Evolutionary conservation across 2,888 invertebrate genomes (phyloP), one percentile per base, ranked within the genome.

Genomic region (Macrosoma leucophasiata): DNA sequence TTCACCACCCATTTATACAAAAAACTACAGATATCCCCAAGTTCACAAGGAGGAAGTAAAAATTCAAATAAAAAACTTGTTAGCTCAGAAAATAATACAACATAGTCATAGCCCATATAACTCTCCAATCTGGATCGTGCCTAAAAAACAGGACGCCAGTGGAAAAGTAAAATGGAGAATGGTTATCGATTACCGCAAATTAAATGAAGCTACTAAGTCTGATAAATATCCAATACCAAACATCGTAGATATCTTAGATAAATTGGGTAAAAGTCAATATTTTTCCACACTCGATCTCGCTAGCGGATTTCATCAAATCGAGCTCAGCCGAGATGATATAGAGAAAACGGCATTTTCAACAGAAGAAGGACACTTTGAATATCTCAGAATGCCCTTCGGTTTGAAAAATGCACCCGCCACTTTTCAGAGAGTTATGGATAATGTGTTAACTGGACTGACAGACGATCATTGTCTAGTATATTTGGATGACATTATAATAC

Each of bases 341-440:
- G 34, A 38, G 1, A 57, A 56, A 36, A 62, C 60, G 0, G 54
- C 56, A 2, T 55, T 62, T 24, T 44, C 24, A 4, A 47, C 48
- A 1, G 46, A 40, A 1, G 29, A 40, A n/a, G 54, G 57, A 2
- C 45, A 54, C 25, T 57, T 39, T 10, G 50, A 58, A 37, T 61
- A 48, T 21, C 31, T 31, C n/a, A 25, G 52, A 8, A 54, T 62
- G 53, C 50, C 51, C 1, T 53, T 56, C n/a, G n/a, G n/a, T n/a
- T n/a, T n/a, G n/a, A 36, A 43, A 21, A 54, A 55, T 23, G 48
- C 51, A 1, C 50, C 50, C 1, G 34, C 54, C 0, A 59, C 55
- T 0, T 62, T 63, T 33, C 56, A 56, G 41, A 24, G 58, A 3
- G 33, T 36, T 2, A 55, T 60, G 45, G 47, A 55, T 20, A 28